phyloP scores from a whole-genome alignment of 2,888 invertebrate species.

The Lasioglossum oenotherae region DNA sequence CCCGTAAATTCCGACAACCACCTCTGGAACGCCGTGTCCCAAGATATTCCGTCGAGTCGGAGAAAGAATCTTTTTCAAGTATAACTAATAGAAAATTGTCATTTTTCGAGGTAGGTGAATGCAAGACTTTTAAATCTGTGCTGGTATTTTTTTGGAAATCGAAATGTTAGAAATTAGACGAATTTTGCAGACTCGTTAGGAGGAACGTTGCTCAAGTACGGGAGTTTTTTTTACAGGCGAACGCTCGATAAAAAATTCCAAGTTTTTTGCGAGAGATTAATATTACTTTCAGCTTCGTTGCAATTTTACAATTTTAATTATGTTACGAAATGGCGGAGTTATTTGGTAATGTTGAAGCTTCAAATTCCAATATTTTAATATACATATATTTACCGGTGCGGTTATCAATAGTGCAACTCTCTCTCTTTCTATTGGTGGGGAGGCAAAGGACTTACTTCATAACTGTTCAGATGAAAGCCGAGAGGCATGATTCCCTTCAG shows the following conservation, averaged over 20 bases:
- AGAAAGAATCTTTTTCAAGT: not conserved
- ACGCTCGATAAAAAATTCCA: not conserved
- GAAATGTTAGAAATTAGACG: too few species aligned
- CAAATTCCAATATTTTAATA: not conserved
- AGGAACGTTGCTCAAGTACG: not conserved
- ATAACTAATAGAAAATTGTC: not conserved
- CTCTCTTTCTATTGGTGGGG: too few species aligned
- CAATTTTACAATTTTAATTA: not conserved
- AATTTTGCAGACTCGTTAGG: too few species aligned
- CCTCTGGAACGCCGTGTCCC: not conserved
- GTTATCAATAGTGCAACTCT: too few species aligned
- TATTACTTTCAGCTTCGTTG: not conserved
- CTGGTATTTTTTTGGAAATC: not conserved
- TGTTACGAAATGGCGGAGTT: not conserved
- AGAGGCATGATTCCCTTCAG: too few species aligned
- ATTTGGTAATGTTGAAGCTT: not conserved
- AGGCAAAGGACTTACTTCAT: too few species aligned
- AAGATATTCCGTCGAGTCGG: not conserved
- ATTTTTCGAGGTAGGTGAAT: not conserved
- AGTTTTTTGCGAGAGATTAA: too few species aligned
- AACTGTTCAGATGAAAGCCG: too few species aligned
- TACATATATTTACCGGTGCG: too few species aligned
- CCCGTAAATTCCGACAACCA: slow-evolving; percentile 38
- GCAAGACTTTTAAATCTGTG: not conserved
- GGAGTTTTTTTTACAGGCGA: not conserved